Evolutionary conservation across 2,113 vertebrate genomes (phyloP), one percentile per base, ranked within the genome.

Genomic region (Haliaeetus leucogaster): DNA sequence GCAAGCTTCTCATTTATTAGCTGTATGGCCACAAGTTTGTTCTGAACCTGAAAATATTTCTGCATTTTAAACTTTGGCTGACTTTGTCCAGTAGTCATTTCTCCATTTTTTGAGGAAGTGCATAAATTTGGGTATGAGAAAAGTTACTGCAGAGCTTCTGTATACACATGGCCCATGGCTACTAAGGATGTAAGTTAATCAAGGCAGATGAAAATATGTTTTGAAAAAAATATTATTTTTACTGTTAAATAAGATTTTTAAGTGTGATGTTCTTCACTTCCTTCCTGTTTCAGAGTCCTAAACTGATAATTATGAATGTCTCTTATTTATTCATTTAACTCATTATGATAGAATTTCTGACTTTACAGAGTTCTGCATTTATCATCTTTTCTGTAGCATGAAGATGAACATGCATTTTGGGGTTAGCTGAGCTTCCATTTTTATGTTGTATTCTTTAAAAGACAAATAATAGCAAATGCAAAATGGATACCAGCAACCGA

Each of bases 1-100:
- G 66, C 70, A 93, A 71, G 45, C 86, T 82, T 95, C 84, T 96
- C 90, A 76, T 90, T 96, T 95, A 86, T 86, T 89, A 92, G 81
- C 36, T 12, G 2, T 89, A 63, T 86, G 89, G 45, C 34, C 91
- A 88, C 67, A 91, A 95, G 16, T 47, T 95, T 68, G 70, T 78
- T 88, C 79, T 78, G 67, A 89, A 56, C 23, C 65, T 89, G 89
- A 91, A 95, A 96, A 92, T 86, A 91, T 82, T 92, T 93, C 80
- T 96, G 62, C 68, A 81, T 93, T 94, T 97, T 81, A 89, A 95
- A 95, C 66, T 83, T 76, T 63, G 74, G 14, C 47, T 89, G 77
- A 88, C 20, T 94, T 86, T 8, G 1, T 65, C 53, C 52, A 45
- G 63, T 72, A 93, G 55, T 32, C 25, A 80, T 93, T 97, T 95